phyloP scores from a whole-genome alignment of 2,113 vertebrate genomes.

The Eolophus roseicapilla region DNA sequence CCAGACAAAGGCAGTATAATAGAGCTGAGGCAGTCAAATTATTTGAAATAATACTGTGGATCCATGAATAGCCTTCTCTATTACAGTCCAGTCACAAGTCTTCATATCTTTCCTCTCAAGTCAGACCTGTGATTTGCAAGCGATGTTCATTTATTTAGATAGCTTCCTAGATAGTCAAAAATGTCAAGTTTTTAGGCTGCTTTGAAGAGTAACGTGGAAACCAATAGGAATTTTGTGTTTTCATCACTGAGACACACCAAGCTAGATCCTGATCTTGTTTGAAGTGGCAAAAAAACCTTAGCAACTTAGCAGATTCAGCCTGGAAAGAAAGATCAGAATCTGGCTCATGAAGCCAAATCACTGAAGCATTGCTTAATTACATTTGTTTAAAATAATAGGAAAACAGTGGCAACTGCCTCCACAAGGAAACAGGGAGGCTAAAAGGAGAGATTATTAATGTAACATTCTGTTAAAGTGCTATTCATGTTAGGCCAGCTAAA shows the following conservation, averaged over 20 bases:
- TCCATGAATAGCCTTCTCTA: background rate
- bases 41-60: background rate
- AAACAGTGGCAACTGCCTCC: background rate
- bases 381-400: background rate
- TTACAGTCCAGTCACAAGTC: background rate
- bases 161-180: background rate
- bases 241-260: background rate
- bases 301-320: background rate
- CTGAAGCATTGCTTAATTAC: background rate
- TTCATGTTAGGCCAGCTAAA: background rate
- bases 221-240: background rate
- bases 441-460: slow-evolving; percentile 7
- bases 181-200: background rate
- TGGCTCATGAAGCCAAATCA: background rate
- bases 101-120: background rate
- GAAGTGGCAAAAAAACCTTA: background rate
- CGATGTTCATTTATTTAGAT: background rate
- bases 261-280: background rate
- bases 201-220: background rate
- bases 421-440: background rate
- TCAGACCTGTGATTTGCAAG: background rate
- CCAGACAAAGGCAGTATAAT: background rate
- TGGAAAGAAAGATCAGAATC: background rate
- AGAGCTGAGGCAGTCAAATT: background rate
- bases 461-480: background rate